Evolutionary conservation across 2,797 vertebrate genomes (phyloP).

Genomic region (Rhodeus uyekii): DNA sequence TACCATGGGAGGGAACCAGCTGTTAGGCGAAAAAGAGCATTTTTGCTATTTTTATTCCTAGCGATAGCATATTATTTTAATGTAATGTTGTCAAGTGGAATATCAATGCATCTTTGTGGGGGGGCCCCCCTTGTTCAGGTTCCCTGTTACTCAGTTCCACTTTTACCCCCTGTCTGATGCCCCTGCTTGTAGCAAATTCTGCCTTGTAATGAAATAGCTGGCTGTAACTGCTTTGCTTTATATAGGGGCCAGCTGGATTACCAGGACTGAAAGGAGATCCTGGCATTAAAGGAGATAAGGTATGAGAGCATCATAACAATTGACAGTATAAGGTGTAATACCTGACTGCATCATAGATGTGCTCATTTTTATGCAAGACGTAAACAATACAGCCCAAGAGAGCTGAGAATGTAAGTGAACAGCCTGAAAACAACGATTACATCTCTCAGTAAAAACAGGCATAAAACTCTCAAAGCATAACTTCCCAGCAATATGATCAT

Average conservation of each 20-base stretch:
- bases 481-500: neutral
- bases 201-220: slow-evolving; percentile 17
- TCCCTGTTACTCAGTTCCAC: no score
- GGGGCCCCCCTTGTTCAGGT: no score
- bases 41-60: no score
- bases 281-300: slow-evolving; percentile 90
- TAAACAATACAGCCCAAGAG: slow-evolving; percentile 1
- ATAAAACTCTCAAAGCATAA: slow-evolving; percentile 3
- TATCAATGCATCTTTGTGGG: no score
- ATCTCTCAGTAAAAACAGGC: neutral
- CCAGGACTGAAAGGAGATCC: slow-evolving; percentile 89
- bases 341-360: neutral
- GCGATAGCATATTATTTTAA: no score
- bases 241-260: slow-evolving; percentile 87
- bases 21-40: no score
- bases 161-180: no score
- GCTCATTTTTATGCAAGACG: neutral
- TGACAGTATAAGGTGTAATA: neutral
- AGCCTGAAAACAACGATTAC: neutral
- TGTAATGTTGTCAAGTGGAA: no score
- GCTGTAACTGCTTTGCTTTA: slow-evolving; percentile 37
- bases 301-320: slow-evolving; percentile 63
- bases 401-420: neutral
- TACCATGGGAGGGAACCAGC: no score
- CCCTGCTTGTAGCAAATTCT: slow-evolving; percentile 29